These are phyloP conservation scores for Plutomurus gul DNA, from an alignment of 1,140 invertebrate genomes.

Conservation along the genomic window DNA sequence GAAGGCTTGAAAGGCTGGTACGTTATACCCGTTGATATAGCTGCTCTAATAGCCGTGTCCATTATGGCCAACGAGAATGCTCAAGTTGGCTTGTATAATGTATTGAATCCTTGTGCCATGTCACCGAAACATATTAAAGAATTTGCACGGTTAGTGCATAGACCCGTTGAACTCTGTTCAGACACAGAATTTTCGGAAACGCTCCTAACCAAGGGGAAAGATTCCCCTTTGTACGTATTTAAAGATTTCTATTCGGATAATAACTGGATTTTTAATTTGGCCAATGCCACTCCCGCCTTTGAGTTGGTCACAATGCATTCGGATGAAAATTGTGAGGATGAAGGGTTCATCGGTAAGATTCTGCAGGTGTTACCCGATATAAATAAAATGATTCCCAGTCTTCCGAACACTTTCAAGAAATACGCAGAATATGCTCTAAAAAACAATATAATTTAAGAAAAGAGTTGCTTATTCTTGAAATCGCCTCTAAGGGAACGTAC, in stretches of 20 bases:
- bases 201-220: not conserved
- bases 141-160: not conserved
- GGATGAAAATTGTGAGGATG: not conserved
- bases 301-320: not conserved
- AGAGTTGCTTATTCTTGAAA: no score
- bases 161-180: not conserved
- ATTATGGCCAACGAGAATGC: constrained; percentile 3
- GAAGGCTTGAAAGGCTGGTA: not conserved
- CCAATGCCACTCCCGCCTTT: constrained; percentile 9
- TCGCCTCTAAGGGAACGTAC: not conserved
- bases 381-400: not conserved
- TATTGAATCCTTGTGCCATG: not conserved
- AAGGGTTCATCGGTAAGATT: not conserved
- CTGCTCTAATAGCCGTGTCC: not conserved
- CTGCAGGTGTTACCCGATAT: not conserved
- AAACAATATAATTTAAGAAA: not conserved
- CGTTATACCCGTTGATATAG: not conserved
- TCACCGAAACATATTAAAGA: not conserved
- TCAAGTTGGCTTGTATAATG: not conserved
- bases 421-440: not conserved
- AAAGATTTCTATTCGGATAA: constrained; percentile 9
- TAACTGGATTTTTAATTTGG: not conserved
- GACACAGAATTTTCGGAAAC: not conserved
- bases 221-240: not conserved
- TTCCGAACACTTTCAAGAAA: not conserved